Evolutionary conservation across 2,113 vertebrate genomes (phyloP), one percentile per base, ranked within the genome.

Genomic region (Eleginops maclovinus): DNA sequence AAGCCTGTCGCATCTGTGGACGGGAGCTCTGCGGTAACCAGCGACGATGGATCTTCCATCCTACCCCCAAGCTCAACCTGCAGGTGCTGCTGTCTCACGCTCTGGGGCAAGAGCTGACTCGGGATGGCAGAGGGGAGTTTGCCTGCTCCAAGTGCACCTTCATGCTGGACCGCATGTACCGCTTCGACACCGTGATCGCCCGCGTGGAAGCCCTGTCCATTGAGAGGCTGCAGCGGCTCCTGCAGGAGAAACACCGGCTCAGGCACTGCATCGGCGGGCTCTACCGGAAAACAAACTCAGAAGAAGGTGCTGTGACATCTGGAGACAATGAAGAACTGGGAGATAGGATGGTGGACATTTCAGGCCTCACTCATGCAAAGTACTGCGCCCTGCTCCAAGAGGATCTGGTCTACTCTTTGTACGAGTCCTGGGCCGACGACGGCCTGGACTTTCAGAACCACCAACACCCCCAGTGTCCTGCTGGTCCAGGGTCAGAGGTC

Each of bases 1-100:
- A 98, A 59, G 58, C 92, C 1, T 99, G 98, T 91, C 95, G 98
- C 68, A 96, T 99, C 81, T 99, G 98, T n/a, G 96, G 95, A 41
- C 89, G 98, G 26, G 97, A 98, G 92, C 95, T 99, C 77, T 97
- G 94, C 0, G 98, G 98, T 9, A 99, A 97, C 90, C 98, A 99
- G 90, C 93, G 98, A n/a, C 92, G 97, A 90, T 99, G 98, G 98
- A 97, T 99, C 90, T 99, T 99, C 87, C 97, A 99, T 88, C 96
- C 97, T 0, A 88, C 96, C 0, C 91, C 96, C 87, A 97, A 96
- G 91, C 95, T 97, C 79, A 98, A 96, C 85, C 93, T 99, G 50
- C 97, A 98, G 91, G 96, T 98, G 72, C 93, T 99, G 87, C 95
- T 99, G 6, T 97, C 98, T 21, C 96, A 99, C 5, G 97, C 97